Percentiles rank a stretch among this genome's conserved stretches.
These are phyloP conservation scores for Mallotus villosus DNA, from an alignment of 2,797 vertebrate genomes.

Conservation along the genomic window DNA sequence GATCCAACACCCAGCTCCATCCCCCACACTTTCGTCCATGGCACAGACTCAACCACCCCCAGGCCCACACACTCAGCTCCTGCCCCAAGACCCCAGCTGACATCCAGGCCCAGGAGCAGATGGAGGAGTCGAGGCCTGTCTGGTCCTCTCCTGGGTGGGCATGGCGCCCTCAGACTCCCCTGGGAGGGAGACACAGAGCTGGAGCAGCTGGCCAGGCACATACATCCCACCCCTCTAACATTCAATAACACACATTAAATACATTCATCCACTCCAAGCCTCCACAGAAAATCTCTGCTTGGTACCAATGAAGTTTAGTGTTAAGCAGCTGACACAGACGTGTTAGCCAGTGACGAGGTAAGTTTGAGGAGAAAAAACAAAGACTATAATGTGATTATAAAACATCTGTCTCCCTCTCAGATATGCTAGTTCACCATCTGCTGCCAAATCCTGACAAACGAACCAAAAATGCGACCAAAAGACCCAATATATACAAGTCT, in stretches of 20 bases:
- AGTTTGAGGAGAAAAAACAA: neutral
- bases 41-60: neutral
- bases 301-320: neutral
- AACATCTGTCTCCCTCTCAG: too few species aligned
- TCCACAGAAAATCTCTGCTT: neutral
- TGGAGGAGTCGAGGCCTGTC: conserved; percentile 28
- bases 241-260: conserved; percentile 1
- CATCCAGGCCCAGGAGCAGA: conserved; percentile 33
- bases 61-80: neutral
- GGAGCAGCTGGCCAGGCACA: neutral
- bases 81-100: too few species aligned
- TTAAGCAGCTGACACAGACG: too few species aligned
- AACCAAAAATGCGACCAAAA: too few species aligned
- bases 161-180: conserved; percentile 14
- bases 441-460: too few species aligned
- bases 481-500: too few species aligned
- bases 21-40: conserved; percentile 8
- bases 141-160: conserved; percentile 42
- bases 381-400: neutral
- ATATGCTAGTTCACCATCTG: too few species aligned
- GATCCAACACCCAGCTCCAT: conserved; percentile 3
- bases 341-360: neutral
- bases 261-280: neutral
- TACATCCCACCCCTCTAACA: neutral
- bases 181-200: neutral